A percentile compares a stretch with the other conserved stretches of the same genome.
Conservation (phyloP, 2,797 vertebrate species). For the Chiroxiphia lanceolata region DNA sequence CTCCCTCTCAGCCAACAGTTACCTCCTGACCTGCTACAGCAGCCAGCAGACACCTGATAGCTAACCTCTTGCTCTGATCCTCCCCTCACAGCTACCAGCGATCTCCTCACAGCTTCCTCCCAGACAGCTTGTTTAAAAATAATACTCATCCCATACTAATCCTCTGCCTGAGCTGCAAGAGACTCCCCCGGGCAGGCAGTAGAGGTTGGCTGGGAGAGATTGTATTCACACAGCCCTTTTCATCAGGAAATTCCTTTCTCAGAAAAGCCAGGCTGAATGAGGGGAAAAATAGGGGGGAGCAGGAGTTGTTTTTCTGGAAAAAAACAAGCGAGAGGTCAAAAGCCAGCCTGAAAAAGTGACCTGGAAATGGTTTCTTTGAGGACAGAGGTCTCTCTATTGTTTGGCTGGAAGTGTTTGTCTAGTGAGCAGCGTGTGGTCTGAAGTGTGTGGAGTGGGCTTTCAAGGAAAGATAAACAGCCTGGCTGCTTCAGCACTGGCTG, state of each 20-base stretch:
- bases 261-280: conserved; percentile 47
- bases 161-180: conserved; percentile 12
- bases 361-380: conserved; percentile 73
- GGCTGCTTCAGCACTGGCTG: neutral
- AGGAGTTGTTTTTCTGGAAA: conserved; percentile 78
- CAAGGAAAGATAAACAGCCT: conserved; percentile 72
- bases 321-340: conserved; percentile 67
- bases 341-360: conserved; percentile 65
- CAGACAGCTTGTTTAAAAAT: conserved; percentile 66
- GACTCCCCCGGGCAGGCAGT: neutral
- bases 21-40: neutral
- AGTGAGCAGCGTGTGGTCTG: conserved; percentile 56
- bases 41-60: conserved; percentile 47
- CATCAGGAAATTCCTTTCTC: conserved; percentile 78
- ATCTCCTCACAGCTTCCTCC: conserved; percentile 69
- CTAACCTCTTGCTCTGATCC: conserved; percentile 39
- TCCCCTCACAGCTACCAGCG: conserved; percentile 27
- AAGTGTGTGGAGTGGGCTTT: conserved; percentile 66
- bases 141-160: conserved; percentile 5
- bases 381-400: conserved; percentile 73
- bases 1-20: neutral
- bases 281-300: conserved; percentile 44
- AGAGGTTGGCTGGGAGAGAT: conserved; percentile 1
- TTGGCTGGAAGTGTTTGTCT: conserved; percentile 48
- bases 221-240: conserved; percentile 47